Percentiles rank a stretch among this genome's conserved stretches.
These are phyloP conservation scores for Gallinago undulata DNA, from an alignment of 2,113 vertebrate species.

Conservation along the genomic window DNA sequence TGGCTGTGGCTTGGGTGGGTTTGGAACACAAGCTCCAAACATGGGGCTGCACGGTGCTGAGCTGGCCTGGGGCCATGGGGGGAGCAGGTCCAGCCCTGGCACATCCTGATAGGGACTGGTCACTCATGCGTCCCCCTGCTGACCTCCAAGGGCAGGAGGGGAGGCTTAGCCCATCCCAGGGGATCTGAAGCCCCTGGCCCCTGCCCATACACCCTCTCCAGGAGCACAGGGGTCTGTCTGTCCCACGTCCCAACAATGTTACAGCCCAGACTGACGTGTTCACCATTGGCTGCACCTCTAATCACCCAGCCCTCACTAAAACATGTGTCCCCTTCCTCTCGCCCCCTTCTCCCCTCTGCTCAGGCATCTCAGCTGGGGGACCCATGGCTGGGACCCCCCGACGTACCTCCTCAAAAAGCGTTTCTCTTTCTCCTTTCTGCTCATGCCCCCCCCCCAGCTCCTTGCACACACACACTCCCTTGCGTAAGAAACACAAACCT, in stretches of 20 bases:
- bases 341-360: neutral
- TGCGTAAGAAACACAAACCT: constrained; percentile 50
- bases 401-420: neutral
- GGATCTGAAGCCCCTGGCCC: neutral
- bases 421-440: neutral
- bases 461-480: neutral
- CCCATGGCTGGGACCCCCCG: neutral
- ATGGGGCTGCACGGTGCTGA: neutral
- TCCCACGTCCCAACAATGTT: neutral
- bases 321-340: rapidly evolving
- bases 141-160: neutral
- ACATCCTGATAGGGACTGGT: neutral
- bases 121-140: neutral
- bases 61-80: neutral
- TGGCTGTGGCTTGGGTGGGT: rapidly evolving
- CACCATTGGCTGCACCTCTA: neutral
- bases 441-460: neutral
- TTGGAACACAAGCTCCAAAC: neutral
- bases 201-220: neutral
- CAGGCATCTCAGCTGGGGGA: rapidly evolving
- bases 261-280: neutral
- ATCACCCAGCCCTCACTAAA: neutral
- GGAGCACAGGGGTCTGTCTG: too few relatives aligned
- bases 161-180: neutral
- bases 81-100: neutral